Evolutionary conservation across 2,113 vertebrate species (phyloP).

Genomic region (Elephantulus edwardii): DNA sequence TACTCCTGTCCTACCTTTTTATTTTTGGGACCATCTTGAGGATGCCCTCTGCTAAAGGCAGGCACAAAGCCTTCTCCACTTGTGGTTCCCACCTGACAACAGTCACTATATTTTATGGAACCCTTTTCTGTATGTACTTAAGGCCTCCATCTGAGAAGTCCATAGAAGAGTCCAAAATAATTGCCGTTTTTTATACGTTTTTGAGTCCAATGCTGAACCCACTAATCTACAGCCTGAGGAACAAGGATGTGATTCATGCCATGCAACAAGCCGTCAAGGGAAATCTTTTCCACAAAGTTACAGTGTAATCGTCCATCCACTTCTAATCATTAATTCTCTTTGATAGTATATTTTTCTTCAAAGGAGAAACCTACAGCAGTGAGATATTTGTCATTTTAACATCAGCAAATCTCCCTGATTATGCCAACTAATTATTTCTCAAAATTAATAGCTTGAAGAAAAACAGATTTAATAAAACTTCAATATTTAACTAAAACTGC

Average conservation of each 20-base stretch:
- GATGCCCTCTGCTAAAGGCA: background rate
- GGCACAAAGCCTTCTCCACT: slow-evolving; percentile 36
- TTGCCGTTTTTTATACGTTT: slow-evolving; percentile 41
- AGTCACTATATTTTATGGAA: slow-evolving; percentile 41
- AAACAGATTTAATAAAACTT: background rate
- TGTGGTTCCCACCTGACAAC: slow-evolving; percentile 35
- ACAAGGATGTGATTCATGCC: slow-evolving; percentile 16
- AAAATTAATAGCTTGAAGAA: background rate
- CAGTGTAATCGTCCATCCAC: background rate
- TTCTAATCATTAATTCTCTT: background rate
- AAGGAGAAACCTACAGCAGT: background rate
- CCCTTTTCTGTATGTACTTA: slow-evolving; percentile 9
- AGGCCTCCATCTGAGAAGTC: slow-evolving; percentile 27
- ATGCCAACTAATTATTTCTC: background rate
- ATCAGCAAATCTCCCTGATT: background rate
- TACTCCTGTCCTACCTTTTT: slow-evolving; percentile 31
- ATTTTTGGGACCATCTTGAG: slow-evolving; percentile 17
- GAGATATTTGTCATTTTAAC: background rate
- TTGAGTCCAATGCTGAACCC: slow-evolving; percentile 51
- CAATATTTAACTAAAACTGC: background rate
- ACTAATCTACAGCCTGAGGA: slow-evolving; percentile 50
- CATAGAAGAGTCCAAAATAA: slow-evolving; percentile 36
- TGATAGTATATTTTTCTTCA: background rate
- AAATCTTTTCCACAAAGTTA: background rate
- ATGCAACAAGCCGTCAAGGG: background rate